A percentile compares a stretch with the other conserved stretches of the same genome.
Evolutionary conservation across 2,797 vertebrate species (phyloP).

Genomic region (Chromis chromis): DNA sequence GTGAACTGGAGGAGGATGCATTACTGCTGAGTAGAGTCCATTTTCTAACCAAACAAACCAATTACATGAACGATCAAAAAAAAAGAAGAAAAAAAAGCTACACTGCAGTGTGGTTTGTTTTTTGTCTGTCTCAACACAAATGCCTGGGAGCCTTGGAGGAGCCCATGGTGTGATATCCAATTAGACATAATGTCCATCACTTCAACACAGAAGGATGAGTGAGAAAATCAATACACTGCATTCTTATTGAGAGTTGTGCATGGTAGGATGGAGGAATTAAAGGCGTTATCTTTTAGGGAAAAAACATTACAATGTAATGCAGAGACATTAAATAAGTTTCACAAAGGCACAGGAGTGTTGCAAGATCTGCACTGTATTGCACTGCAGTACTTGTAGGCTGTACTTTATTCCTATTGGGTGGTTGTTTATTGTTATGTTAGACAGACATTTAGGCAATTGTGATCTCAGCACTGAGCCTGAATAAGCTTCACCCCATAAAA

Average conservation of each 20-base stretch:
- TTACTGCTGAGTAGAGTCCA: background rate
- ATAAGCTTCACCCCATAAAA: background rate
- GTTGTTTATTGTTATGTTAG: too few relatives aligned
- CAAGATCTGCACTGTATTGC: background rate
- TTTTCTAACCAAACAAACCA: background rate
- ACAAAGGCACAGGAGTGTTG: background rate
- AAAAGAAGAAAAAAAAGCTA: too few relatives aligned
- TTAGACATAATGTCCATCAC: slow-evolving; percentile 9
- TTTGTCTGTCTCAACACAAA: too few relatives aligned
- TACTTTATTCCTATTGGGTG: too few relatives aligned
- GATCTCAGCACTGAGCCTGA: background rate
- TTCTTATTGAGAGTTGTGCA: background rate
- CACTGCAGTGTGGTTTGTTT: background rate
- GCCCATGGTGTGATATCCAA: background rate
- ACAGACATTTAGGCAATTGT: background rate
- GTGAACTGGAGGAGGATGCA: background rate
- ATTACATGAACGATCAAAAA: background rate
- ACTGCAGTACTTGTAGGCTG: background rate
- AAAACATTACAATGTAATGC: background rate
- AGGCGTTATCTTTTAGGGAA: background rate
- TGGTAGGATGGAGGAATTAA: background rate
- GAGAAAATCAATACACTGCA: slow-evolving; percentile 45
- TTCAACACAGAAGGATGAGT: slow-evolving; percentile 23
- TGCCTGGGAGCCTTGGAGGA: background rate
- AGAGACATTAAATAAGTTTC: background rate